Evolutionary conservation across 1,140 invertebrate species (phyloP).

Genomic region (Drosophila tsacasi): DNA sequence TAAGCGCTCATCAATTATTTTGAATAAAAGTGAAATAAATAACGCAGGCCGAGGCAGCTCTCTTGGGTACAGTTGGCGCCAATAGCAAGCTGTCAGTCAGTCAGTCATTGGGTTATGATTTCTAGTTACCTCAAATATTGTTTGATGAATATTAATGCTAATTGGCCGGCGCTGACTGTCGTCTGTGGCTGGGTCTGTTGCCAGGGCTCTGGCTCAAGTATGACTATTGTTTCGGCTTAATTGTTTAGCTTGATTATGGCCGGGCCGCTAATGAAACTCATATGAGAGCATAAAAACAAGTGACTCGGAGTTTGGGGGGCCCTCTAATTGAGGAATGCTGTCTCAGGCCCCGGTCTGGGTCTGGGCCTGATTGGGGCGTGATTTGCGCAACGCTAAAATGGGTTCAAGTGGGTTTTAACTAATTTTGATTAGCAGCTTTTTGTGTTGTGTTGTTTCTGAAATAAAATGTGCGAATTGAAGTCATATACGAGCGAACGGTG

Average conservation of each 20-base stretch:
- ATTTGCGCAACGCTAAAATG: constrained; percentile 78
- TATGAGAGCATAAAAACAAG: constrained; percentile 61
- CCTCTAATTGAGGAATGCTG: constrained; percentile 72
- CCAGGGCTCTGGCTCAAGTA: constrained; percentile 66
- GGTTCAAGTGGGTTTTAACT: constrained; percentile 83
- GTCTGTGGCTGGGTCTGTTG: constrained; percentile 44
- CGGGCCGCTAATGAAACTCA: constrained; percentile 76
- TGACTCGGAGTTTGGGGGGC: constrained; percentile 26
- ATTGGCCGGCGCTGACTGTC: constrained; percentile 45
- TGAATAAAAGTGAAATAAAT: constrained; percentile 68
- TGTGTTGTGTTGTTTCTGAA: constrained; percentile 54
- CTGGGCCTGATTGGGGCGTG: constrained; percentile 56
- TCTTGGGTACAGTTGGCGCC: constrained; percentile 69
- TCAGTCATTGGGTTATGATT: constrained; percentile 47
- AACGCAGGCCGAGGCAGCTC: constrained; percentile 29
- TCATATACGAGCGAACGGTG: constrained; percentile 39
- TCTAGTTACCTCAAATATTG: constrained; percentile 72
- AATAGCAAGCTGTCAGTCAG: constrained; percentile 7
- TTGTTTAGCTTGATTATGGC: constrained; percentile 81
- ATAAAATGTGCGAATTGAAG: constrained; percentile 67
- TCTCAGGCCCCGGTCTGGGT: constrained; percentile 66
- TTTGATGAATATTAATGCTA: constrained; percentile 66
- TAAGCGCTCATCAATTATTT: constrained; percentile 81
- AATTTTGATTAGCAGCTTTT: constrained; percentile 81
- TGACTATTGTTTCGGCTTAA: constrained; percentile 75